A percentile compares a stretch with the other conserved stretches of the same genome.
Evolutionary conservation across 2,888 invertebrate species (phyloP).

Genomic region (Norana najaformis): DNA sequence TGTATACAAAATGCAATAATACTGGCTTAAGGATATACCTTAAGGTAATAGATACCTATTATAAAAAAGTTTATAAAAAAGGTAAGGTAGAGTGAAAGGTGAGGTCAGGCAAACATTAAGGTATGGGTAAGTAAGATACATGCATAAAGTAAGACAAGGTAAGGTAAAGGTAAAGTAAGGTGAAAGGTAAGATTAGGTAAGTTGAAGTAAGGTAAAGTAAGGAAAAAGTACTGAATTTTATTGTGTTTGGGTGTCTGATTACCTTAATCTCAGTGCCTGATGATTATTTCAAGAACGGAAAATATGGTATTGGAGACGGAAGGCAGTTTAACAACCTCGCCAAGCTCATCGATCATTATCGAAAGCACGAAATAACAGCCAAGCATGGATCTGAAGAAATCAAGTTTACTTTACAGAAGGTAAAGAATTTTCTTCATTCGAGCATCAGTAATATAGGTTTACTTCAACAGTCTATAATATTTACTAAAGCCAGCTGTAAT

Average conservation of each 20-base stretch:
- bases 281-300: slow-evolving; percentile 71
- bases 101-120: no score
- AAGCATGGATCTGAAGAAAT: neutral
- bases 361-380: slow-evolving; percentile 65
- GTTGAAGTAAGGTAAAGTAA: neutral
- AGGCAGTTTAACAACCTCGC: slow-evolving; percentile 93
- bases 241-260: neutral
- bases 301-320: slow-evolving; percentile 89
- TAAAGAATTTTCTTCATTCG: neutral
- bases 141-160: no score
- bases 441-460: no score
- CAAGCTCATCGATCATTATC: slow-evolving; percentile 92
- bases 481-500: no score
- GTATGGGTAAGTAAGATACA: neutral
- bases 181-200: neutral
- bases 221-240: neutral
- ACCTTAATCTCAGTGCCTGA: neutral
- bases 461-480: no score
- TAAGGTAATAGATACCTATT: no score
- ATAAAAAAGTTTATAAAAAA: no score
- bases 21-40: no score
- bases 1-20: no score
- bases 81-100: no score
- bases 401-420: slow-evolving; percentile 21
- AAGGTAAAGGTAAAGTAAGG: neutral